phyloP scores from a whole-genome alignment of 2,113 vertebrate species.

The Pampusana beccarii region DNA sequence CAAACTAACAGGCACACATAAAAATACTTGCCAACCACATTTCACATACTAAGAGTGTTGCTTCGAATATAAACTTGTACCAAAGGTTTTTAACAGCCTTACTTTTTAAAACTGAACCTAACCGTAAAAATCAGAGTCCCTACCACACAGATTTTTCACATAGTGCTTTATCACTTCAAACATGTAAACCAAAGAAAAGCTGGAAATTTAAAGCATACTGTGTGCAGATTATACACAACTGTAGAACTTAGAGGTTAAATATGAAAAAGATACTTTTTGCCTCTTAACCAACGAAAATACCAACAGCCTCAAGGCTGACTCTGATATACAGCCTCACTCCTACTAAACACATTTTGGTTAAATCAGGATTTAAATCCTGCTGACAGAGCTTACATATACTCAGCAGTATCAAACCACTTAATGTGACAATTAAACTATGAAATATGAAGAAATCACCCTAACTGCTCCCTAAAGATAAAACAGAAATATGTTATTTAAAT shows the following conservation, averaged over 20 bases:
- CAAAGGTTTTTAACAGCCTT: not conserved
- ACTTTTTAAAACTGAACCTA: not conserved
- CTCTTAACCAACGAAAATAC: not conserved
- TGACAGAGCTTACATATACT: not conserved
- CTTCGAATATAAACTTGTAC: slow-evolving; percentile 53
- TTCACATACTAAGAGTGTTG: slow-evolving; percentile 55
- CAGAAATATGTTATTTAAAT: not conserved
- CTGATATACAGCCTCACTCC: not conserved
- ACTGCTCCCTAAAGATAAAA: not conserved
- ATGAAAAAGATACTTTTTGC: not conserved
- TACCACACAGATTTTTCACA: not conserved
- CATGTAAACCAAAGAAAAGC: not conserved
- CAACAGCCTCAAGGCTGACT: not conserved
- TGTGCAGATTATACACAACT: not conserved
- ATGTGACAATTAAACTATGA: not conserved
- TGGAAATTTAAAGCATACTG: not conserved
- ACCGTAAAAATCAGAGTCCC: not conserved
- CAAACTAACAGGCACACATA: slow-evolving; percentile 89
- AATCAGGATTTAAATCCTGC: slow-evolving; percentile 16
- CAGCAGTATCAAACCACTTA: not conserved
- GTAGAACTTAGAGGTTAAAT: not conserved
- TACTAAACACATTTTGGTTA: not conserved
- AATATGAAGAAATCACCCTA: not conserved
- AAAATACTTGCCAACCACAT: slow-evolving; percentile 75
- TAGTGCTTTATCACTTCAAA: not conserved